Evolutionary conservation across 1,140 invertebrate genomes (phyloP).

Genomic region (Cataglyphis hispanica): DNA sequence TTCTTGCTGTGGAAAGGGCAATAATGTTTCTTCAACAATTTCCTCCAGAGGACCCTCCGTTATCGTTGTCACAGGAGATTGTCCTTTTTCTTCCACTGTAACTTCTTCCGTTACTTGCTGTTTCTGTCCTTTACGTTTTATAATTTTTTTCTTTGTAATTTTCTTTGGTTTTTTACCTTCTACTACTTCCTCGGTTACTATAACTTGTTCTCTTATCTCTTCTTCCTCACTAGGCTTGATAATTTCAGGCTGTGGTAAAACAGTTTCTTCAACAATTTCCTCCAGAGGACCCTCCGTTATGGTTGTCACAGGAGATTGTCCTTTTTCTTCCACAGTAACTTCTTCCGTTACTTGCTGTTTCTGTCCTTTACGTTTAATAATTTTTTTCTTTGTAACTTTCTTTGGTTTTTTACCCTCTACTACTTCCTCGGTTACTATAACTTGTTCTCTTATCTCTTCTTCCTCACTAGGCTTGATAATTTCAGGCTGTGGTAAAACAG

Average conservation of each 20-base stretch:
- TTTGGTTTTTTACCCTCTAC: conserved; percentile 81
- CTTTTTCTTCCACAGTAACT: conserved; percentile 60
- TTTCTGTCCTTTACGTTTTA: conserved; percentile 78
- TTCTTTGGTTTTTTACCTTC: conserved; percentile 56
- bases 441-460: background rate
- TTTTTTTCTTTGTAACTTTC: conserved; percentile 72
- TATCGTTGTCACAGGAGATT: conserved; percentile 74
- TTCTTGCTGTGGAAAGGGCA: conserved; percentile 19
- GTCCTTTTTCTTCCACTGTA: conserved; percentile 78
- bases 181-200: conserved; percentile 65
- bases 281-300: conserved; percentile 70
- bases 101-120: conserved; percentile 80
- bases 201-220: conserved; percentile 75
- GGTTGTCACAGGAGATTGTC: conserved; percentile 43
- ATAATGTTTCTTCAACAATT: conserved; percentile 31
- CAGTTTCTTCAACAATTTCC: conserved; percentile 61
- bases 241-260: background rate
- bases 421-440: conserved; percentile 78
- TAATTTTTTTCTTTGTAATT: conserved; percentile 82
- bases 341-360: conserved; percentile 68
- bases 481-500: too few relatives aligned
- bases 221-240: conserved; percentile 49
- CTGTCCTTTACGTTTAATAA: conserved; percentile 59
- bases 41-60: conserved; percentile 78
- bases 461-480: too few relatives aligned